Evolutionary conservation across 1,140 invertebrate species (phyloP).

Genomic region (Ptiloglossa arizonensis): DNA sequence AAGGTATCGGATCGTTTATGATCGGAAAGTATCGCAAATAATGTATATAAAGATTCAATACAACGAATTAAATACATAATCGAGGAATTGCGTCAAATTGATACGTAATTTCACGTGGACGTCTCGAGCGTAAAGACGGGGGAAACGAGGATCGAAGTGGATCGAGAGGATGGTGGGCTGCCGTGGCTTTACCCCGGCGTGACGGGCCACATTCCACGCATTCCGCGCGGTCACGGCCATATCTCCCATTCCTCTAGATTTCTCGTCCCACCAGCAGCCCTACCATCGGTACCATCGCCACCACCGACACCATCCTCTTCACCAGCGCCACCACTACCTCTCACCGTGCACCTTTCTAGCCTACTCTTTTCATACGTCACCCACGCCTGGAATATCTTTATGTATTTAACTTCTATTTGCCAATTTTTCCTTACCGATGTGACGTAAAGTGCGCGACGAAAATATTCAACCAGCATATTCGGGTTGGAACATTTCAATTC

Average conservation of each 20-base stretch:
- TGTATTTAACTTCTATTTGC: background rate
- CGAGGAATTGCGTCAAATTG: constrained; percentile 9
- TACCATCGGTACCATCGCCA: constrained; percentile 26
- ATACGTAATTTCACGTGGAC: constrained; percentile 41
- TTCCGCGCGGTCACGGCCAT: constrained; percentile 80
- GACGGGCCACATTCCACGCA: constrained; percentile 80
- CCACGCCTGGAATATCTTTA: background rate
- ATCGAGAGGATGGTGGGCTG: constrained; percentile 71
- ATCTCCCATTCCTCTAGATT: constrained; percentile 79
- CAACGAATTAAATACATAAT: background rate
- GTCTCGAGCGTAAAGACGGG: constrained; percentile 46
- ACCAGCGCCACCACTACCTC: constrained; percentile 5
- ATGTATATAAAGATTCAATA: no score
- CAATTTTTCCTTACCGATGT: background rate
- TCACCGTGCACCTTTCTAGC: background rate
- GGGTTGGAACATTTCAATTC: no score
- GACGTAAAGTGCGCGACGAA: no score
- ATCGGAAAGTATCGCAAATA: no score
- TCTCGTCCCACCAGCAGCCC: constrained; percentile 55
- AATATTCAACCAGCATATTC: no score
- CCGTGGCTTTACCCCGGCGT: constrained; percentile 70
- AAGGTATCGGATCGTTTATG: no score
- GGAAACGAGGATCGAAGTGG: constrained; percentile 68
- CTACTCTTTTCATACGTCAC: background rate
- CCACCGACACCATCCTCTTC: constrained; percentile 31